Evolutionary conservation across 2,797 vertebrate genomes (phyloP).

Genomic region (Siniperca obscura): DNA sequence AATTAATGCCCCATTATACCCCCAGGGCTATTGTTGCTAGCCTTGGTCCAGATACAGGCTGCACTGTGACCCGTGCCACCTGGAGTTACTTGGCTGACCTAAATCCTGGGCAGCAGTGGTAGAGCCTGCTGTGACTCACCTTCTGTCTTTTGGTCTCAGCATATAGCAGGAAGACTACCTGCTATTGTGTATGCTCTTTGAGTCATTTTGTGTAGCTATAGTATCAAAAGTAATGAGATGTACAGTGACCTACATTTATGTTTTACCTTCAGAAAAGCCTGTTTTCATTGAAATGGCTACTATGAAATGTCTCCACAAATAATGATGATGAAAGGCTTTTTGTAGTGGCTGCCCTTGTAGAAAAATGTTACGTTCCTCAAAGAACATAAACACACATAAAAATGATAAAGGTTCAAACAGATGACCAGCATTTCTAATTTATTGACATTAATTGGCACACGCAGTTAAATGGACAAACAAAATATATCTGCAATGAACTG

Average conservation of each 20-base stretch:
- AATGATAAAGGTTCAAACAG: background rate
- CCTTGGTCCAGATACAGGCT: slow-evolving; percentile 82
- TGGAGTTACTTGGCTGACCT: slow-evolving; percentile 83
- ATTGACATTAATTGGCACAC: background rate
- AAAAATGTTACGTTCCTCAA: background rate
- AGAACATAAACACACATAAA: background rate
- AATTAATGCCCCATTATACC: slow-evolving; percentile 78
- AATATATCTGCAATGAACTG: background rate
- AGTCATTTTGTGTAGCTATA: slow-evolving; percentile 37
- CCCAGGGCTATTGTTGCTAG: slow-evolving; percentile 71
- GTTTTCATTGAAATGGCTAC: slow-evolving; percentile 12
- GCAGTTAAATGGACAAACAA: background rate
- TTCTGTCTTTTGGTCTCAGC: slow-evolving; percentile 77
- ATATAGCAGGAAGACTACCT: slow-evolving; percentile 50
- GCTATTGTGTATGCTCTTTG: slow-evolving; percentile 46
- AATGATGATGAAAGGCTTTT: slow-evolving; percentile 34
- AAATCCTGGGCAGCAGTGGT: slow-evolving; percentile 77
- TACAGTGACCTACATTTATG: slow-evolving; percentile 58
- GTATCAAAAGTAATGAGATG: slow-evolving; percentile 50
- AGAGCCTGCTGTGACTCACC: slow-evolving; percentile 79
- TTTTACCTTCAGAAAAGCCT: slow-evolving; percentile 39
- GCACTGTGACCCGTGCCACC: slow-evolving; percentile 73
- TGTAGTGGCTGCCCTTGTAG: background rate
- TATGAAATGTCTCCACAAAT: slow-evolving; percentile 16
- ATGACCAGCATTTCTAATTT: background rate